Percentiles rank a stretch among this genome's conserved stretches.
These are phyloP conservation scores for Pseudorasbora parva DNA, from an alignment of 2,113 vertebrate genomes.

Conservation along the genomic window DNA sequence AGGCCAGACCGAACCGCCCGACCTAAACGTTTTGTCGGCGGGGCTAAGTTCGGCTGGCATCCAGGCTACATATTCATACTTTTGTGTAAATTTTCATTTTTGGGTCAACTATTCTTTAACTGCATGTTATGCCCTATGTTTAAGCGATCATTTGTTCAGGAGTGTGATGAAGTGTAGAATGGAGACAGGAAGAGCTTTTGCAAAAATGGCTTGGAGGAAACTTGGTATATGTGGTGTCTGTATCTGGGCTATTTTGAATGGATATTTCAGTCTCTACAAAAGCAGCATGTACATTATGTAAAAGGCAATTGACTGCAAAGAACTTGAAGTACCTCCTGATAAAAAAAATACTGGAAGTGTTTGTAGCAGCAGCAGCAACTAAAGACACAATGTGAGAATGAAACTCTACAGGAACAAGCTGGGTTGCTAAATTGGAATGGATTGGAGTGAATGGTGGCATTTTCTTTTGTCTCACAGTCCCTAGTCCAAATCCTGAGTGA, in stretches of 20 bases:
- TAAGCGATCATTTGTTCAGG: neutral
- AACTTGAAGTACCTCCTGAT: neutral
- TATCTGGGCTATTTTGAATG: neutral
- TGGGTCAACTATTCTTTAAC: neutral
- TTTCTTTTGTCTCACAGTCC: neutral
- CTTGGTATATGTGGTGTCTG: neutral
- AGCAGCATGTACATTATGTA: neutral
- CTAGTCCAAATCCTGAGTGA: neutral
- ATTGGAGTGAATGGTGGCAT: neutral
- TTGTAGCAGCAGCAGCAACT: neutral
- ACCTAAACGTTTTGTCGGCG: no score
- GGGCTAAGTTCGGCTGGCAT: no score
- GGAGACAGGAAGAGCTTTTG: neutral
- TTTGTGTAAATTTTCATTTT: no score
- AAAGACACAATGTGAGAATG: neutral
- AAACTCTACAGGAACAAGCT: neutral
- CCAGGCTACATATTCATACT: no score
- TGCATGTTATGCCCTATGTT: neutral
- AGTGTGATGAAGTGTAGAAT: neutral
- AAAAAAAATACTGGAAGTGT: neutral
- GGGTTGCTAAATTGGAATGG: neutral
- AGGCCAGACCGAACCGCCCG: no score
- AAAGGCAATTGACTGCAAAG: neutral
- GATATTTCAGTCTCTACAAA: constrained; percentile 3
- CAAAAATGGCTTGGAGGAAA: neutral